Percentiles rank a stretch among this genome's conserved stretches.
These are phyloP conservation scores for Aurelia sp. DNA, from an alignment of 30 jellyfish, hydroid and myxozoan species.

Conservation along the genomic window DNA sequence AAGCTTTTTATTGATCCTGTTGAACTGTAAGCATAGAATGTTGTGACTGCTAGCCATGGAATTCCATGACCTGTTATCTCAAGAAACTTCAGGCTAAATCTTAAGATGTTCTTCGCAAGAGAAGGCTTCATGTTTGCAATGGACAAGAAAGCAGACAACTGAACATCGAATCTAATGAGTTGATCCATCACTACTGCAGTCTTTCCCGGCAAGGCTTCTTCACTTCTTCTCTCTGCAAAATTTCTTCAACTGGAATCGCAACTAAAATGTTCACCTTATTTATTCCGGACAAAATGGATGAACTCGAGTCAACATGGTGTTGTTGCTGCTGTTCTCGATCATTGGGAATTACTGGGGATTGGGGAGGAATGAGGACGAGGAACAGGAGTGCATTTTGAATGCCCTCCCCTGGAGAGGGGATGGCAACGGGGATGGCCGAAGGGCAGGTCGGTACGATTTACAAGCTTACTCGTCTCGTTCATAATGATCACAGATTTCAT, in stretches of 20 bases:
- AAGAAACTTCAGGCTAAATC: conserved; percentile 38
- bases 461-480: too few species aligned
- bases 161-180: conserved; percentile 4
- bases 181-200: neutral
- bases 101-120: neutral
- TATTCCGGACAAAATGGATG: too few species aligned
- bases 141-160: conserved; percentile 15
- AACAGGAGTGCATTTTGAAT: too few species aligned
- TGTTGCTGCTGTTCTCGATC: too few species aligned
- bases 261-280: too few species aligned
- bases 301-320: too few species aligned
- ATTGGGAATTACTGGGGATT: too few species aligned
- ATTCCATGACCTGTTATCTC: conserved; percentile 95
- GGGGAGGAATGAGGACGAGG: too few species aligned
- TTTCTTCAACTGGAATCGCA: neutral
- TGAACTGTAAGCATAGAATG: conserved; percentile 11
- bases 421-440: too few species aligned
- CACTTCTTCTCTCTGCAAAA: neutral
- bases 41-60: conserved; percentile 77
- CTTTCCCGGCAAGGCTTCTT: neutral
- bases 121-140: conserved; percentile 20
- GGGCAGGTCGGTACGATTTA: too few species aligned
- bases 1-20: conserved; percentile 32
- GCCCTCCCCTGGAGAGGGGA: too few species aligned
- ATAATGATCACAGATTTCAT: too few species aligned